Evolutionary conservation across 2,797 vertebrate species (phyloP).

Genomic region (Gymnocypris eckloni): DNA sequence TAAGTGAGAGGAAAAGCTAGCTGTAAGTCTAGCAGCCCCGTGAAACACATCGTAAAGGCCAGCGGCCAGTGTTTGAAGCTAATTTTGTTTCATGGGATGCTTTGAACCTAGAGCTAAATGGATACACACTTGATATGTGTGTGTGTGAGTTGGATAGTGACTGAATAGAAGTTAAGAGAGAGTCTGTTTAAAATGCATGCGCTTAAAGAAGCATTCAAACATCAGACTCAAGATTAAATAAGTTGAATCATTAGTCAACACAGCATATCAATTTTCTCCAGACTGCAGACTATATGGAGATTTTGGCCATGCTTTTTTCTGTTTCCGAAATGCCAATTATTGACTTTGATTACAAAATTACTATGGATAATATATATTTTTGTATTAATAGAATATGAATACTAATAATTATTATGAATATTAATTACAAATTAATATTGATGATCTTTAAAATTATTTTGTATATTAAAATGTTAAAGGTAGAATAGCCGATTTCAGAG

Average conservation of each 20-base stretch:
- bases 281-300: background rate
- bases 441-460: too few species aligned
- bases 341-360: background rate
- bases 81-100: slow-evolving; percentile 14
- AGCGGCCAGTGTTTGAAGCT: slow-evolving; percentile 26
- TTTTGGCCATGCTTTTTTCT: background rate
- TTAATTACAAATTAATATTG: too few species aligned
- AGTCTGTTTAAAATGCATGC: slow-evolving; percentile 34
- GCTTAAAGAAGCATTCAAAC: slow-evolving; percentile 57
- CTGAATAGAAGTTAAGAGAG: slow-evolving; percentile 10
- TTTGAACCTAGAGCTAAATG: slow-evolving; percentile 32
- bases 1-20: slow-evolving; percentile 67
- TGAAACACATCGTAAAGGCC: slow-evolving; percentile 68
- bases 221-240: slow-evolving; percentile 70
- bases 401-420: background rate
- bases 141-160: slow-evolving; percentile 21
- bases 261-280: background rate
- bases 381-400: background rate
- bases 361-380: too few species aligned
- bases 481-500: too few species aligned
- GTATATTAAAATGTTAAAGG: too few species aligned
- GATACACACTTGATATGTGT: slow-evolving; percentile 25
- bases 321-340: background rate
- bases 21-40: slow-evolving; percentile 18
- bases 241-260: slow-evolving; percentile 64